Evolutionary conservation across 1,140 invertebrate genomes (phyloP).

Genomic region (Trichonephila inaurata): DNA sequence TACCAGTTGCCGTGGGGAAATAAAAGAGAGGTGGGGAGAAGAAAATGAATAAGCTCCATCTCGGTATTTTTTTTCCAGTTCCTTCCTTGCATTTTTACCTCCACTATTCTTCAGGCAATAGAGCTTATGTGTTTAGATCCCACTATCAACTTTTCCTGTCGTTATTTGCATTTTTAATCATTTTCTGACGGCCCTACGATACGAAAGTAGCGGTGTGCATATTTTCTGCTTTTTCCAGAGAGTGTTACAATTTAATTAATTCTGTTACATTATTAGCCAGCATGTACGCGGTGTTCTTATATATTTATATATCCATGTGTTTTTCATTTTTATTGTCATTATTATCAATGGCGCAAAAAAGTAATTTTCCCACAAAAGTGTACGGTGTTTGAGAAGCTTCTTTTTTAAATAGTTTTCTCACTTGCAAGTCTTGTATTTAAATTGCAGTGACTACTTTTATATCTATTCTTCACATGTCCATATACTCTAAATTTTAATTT

Average conservation of each 20-base stretch:
- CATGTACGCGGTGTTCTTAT: too few species aligned
- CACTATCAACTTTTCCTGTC: conserved; percentile 33
- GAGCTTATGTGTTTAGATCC: conserved; percentile 50
- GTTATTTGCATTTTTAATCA: conserved; percentile 76
- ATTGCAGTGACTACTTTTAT: not conserved
- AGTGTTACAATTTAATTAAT: conserved; percentile 75
- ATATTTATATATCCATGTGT: not conserved
- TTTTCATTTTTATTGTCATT: conserved; percentile 16
- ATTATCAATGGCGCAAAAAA: not conserved
- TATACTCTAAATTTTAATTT: too few species aligned
- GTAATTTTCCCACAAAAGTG: not conserved
- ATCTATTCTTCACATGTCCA: too few species aligned
- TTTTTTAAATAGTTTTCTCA: not conserved
- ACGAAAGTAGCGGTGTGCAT: not conserved
- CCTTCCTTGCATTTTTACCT: conserved; percentile 49
- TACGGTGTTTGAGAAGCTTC: not conserved
- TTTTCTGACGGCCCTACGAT: not conserved
- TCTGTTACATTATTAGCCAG: conserved; percentile 73
- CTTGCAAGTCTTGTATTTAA: not conserved
- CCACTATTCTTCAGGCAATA: conserved; percentile 52
- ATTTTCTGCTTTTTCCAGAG: conserved; percentile 27
- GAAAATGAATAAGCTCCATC: conserved; percentile 65
- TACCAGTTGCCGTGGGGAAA: conserved; percentile 62
- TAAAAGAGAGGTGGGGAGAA: not conserved
- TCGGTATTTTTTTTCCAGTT: conserved; percentile 25